Base-by-base conservation (phyloP, 2,888 invertebrate genomes). In the Gymnocheta viridis region DNA sequence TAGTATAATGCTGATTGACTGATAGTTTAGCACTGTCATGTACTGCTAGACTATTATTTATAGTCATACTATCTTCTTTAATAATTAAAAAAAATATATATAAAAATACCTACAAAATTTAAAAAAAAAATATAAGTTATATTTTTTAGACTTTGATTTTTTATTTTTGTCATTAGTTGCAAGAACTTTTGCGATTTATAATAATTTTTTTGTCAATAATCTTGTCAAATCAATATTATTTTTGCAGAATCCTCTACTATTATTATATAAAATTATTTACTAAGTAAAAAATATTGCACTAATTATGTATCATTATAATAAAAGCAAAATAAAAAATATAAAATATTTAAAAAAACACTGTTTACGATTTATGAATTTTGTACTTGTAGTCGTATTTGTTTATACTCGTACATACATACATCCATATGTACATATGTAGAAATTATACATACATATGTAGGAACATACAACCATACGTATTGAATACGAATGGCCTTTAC, bases 241-340 rank as follows among this genome's bases (percentile, higher is more conserved):
- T 70, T 74, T 69, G 17, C 38, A 35, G 60, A 70, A 51, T 24
- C 35, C 14, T 72, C 4, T 49, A 27, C 3, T 70, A 22, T 6
- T 32, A 78, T 47, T 29, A 19, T 64, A 62, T 32, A 54, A 44
- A 24, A 64, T 44, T 67, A 51, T 54, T 38, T 64, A 44, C 22
- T 64, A 51, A 78, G 29, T 60, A 72, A 77, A 56, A 12, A 67
- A 38, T 67, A 78, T 62, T 82, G 54, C 60, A 73, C 54, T 81
- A 80, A 78, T 81, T 73, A 84, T 84, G 84, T 56, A 27, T 76
- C 56, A 62, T 44, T 44, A 56, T 64, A 69, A 70, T 64, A 70
- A 54, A 17, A 81, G 67, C 67, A 76, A 70, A 76, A 72, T 56
- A 74, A 70, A 60, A 56, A 77, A 72, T 41, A 74, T 62, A 66